Base-by-base conservation (phyloP, 2,797 vertebrate genomes). In the Lates japonicus region DNA sequence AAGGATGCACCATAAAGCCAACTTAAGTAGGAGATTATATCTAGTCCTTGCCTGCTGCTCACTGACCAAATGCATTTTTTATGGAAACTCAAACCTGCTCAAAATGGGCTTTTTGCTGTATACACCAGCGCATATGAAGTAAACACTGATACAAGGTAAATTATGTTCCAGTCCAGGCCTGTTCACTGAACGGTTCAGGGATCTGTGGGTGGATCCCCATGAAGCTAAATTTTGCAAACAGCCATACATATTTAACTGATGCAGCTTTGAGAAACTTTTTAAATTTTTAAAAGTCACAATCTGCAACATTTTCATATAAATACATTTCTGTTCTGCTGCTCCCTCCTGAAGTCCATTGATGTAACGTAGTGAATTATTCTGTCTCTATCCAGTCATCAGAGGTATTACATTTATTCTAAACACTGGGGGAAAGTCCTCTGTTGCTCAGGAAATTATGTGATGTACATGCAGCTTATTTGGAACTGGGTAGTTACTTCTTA, bases 1-100 rank as follows among this genome's bases (percentile, higher is more conserved):
- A 82, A 86, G 84, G 85, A 90, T 78, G 87, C 52, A 2, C 78
- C 74, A 68, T 80, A 78, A 88, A 87, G 80, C 82, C 83, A 82
- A 64, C 68, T 83, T 86, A 83, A 91, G 86, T 59, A 79, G 3
- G 25, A 72, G 81, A 82, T 71, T 49, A 85, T 79, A 81, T 83
- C 67, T 55, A 22, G 44, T 75, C 70, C 52, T 52, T 65, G 76
- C 75, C 74, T 80, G 83, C 78, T 80, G 74, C 74, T 85, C 70
- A n/a, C 74, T 85, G 65, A 78, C 80, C 87, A 89, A 86, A 81
- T 52, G 74, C 48, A 59, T 83, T 70, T 64, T 68, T 60, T 51
- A 52, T 64, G 70, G 64, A 85, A 80, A 80, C 57, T 44, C 44
- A 33, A 58, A 57, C 17, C 46, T 63, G 55, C 67, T 78, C 41